Percentiles rank a stretch among this genome's conserved stretches.
Evolutionary conservation across 92 coral and sea anemone genomes (phyloP).

Genomic region (Heliopora coerulea): DNA sequence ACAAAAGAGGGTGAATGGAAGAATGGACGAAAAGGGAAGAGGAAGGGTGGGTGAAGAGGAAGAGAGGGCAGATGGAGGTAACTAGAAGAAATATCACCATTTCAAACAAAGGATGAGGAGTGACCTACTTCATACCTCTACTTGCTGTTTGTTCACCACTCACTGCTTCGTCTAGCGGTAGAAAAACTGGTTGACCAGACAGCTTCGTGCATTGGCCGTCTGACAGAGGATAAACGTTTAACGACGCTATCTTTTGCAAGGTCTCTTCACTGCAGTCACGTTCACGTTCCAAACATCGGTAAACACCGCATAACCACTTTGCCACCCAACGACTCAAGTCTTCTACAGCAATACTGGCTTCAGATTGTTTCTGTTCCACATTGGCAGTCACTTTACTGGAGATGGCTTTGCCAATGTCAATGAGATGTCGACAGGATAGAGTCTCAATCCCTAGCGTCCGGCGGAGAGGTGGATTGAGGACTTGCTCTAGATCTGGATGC

Average conservation of each 20-base stretch:
- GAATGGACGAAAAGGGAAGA: too few relatives aligned
- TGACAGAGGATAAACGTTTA: conserved; percentile 64
- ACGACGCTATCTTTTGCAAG: conserved; percentile 62
- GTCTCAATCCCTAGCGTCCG: conserved; percentile 74
- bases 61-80: too few relatives aligned
- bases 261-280: conserved; percentile 77
- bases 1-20: too few relatives aligned
- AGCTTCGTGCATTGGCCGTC: conserved; percentile 63
- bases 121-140: conserved; percentile 12
- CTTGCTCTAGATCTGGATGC: conserved; percentile 56
- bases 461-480: conserved; percentile 73
- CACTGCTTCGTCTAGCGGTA: conserved; percentile 55
- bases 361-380: background rate
- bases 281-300: conserved; percentile 78
- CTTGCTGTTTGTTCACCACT: conserved; percentile 16
- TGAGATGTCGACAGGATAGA: conserved; percentile 67
- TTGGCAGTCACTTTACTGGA: conserved; percentile 36
- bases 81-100: too few relatives aligned
- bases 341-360: background rate
- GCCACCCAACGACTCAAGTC: conserved; percentile 60
- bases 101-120: too few relatives aligned
- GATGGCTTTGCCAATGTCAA: conserved; percentile 69
- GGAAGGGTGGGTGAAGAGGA: too few relatives aligned
- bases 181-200: conserved; percentile 66
- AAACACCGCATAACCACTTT: conserved; percentile 76